A percentile compares a stretch with the other conserved stretches of the same genome.
Conservation (phyloP, 2,113 vertebrate genomes). For the Erythrolamprus reginae region DNA sequence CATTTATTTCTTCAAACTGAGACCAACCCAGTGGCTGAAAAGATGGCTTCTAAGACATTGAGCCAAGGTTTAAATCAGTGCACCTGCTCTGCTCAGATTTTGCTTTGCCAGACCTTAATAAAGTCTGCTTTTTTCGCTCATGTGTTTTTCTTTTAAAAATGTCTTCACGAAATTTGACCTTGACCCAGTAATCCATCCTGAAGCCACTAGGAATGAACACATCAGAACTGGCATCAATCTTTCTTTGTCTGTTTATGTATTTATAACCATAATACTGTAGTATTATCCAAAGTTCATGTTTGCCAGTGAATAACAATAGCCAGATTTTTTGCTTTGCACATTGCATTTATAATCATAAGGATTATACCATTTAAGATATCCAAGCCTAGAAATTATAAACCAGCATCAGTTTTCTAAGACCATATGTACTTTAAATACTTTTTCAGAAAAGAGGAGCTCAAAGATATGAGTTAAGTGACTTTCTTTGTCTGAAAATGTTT, state of each 20-base stretch:
- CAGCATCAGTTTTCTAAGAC: not conserved
- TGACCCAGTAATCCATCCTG: not conserved
- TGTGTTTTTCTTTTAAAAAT: not conserved
- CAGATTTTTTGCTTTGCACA: not conserved
- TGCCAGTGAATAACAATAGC: not conserved
- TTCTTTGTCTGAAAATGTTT: not conserved
- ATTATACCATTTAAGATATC: not conserved
- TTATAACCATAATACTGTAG: slow-evolving; percentile 28
- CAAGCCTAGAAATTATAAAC: not conserved
- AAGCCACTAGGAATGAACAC: slow-evolving; percentile 1
- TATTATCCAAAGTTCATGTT: slow-evolving; percentile 18
- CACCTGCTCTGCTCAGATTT: not conserved
- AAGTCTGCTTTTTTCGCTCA: not conserved
- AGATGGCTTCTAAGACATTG: not conserved
- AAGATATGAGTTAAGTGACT: not conserved
- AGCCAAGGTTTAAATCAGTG: not conserved
- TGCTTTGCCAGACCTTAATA: not conserved
- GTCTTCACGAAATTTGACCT: not conserved
- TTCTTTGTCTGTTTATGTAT: not conserved
- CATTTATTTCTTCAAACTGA: not conserved
- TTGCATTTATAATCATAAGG: not conserved
- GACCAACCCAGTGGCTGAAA: not conserved
- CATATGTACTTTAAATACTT: not conserved
- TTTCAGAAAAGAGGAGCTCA: not conserved
- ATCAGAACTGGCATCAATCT: not conserved